Evolutionary conservation across 1,140 invertebrate genomes (phyloP), one percentile per base, ranked within the genome.

Genomic region (Pantala flavescens): DNA sequence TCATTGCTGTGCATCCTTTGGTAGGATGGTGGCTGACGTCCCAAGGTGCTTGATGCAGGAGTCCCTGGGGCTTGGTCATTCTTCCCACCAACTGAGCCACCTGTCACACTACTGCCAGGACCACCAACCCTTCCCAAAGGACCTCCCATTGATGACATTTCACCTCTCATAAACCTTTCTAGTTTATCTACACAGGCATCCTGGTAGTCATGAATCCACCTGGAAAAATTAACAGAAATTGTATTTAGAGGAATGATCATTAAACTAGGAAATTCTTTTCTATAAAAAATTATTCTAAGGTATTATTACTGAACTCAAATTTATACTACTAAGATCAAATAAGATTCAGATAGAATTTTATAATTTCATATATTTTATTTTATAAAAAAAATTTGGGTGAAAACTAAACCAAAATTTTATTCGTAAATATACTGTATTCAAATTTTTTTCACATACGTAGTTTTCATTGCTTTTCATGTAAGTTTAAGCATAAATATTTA

Each of bases 181-280:
- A 99, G 84, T 86, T 99, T 99, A 83, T 99, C 97, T 79, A 99
- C 96, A 85, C 97, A 99, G 0, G 97, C 98, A 81, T 99, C 98
- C 84, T 99, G 97, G 82, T 99, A 99, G 82, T 99, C 98, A 81
- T 99, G 98, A 79, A 98, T 98, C 97, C 97, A 99, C 78, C 94
- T 89, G 78, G 14, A 75, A 75, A 74, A 75, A 76, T 71, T 10
- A 63, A 63, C 49, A 63, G 49, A 63, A 21, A 49, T 49, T 9
- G 9, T 49, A 49, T 11, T 49, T 49, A 11, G 49, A 21, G n/a
- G 3, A 63, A 5, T 36, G 2, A 9, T 9, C 28, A 36, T 36
- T 36, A 36, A 36, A n/a, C n/a, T n/a, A n/a, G n/a, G n/a, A n/a
- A n/a, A n/a, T n/a, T n/a, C n/a, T n/a, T n/a, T n/a, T n/a, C n/a